A percentile compares a stretch with the other conserved stretches of the same genome.
Evolutionary conservation across 2,797 vertebrate species (phyloP).

Genomic region (Sebastes baramenuke): DNA sequence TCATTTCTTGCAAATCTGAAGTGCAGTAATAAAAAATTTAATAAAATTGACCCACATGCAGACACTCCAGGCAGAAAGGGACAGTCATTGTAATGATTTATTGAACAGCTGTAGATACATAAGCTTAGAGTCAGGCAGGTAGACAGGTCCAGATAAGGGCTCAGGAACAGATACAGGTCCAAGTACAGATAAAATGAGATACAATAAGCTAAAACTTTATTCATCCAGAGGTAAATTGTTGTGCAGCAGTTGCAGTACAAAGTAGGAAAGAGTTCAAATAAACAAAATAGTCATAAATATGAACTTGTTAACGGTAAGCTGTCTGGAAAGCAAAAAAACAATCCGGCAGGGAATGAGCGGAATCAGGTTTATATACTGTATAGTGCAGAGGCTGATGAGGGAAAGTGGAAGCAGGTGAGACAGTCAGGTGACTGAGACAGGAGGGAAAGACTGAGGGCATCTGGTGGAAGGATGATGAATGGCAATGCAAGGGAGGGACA

Average conservation of each 20-base stretch:
- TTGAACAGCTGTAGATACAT: background rate
- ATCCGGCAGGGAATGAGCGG: background rate
- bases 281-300: background rate
- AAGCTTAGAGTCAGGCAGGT: background rate
- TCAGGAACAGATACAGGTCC: background rate
- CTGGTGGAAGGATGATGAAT: background rate
- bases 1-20: no score
- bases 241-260: background rate
- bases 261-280: background rate
- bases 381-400: background rate
- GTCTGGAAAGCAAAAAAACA: background rate
- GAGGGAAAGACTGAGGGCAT: background rate
- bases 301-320: background rate
- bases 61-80: background rate
- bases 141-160: background rate
- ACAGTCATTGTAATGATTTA: background rate
- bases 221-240: background rate
- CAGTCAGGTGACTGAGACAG: background rate
- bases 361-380: background rate
- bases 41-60: background rate
- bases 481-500: background rate
- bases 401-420: background rate
- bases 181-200: background rate
- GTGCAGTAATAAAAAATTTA: no score
- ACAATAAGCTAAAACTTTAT: background rate